Evolutionary conservation across 1,140 invertebrate genomes (phyloP).

Genomic region (Aphis gossypii): DNA sequence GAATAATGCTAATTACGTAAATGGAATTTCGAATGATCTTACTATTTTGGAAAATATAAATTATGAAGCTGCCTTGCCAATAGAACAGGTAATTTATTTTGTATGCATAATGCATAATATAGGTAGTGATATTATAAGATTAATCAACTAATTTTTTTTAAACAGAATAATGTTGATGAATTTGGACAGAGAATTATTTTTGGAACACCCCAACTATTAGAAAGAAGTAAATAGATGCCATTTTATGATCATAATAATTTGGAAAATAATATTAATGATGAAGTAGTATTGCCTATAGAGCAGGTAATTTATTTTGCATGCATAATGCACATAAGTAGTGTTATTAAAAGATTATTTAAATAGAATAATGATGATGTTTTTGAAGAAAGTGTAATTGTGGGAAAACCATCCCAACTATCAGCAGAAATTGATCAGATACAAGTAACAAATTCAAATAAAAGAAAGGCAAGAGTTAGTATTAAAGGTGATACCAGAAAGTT

Average conservation of each 20-base stretch:
- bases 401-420: background rate
- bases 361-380: too few relatives aligned
- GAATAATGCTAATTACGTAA: too few relatives aligned
- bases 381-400: background rate
- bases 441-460: background rate
- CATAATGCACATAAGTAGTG: background rate
- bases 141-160: too few relatives aligned
- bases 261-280: too few relatives aligned
- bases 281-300: too few relatives aligned
- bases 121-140: background rate
- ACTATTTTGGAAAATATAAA: too few relatives aligned
- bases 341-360: too few relatives aligned
- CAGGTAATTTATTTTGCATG: background rate
- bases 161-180: too few relatives aligned
- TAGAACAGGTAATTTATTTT: background rate
- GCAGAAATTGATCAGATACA: background rate
- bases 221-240: background rate
- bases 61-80: too few relatives aligned
- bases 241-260: too few relatives aligned
- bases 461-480: background rate
- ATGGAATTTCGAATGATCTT: too few relatives aligned
- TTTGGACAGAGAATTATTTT: background rate
- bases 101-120: background rate
- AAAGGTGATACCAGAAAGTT: background rate
- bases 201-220: background rate